Base-by-base conservation (phyloP, 2,888 invertebrate genomes). In the Thyatira batis region DNA sequence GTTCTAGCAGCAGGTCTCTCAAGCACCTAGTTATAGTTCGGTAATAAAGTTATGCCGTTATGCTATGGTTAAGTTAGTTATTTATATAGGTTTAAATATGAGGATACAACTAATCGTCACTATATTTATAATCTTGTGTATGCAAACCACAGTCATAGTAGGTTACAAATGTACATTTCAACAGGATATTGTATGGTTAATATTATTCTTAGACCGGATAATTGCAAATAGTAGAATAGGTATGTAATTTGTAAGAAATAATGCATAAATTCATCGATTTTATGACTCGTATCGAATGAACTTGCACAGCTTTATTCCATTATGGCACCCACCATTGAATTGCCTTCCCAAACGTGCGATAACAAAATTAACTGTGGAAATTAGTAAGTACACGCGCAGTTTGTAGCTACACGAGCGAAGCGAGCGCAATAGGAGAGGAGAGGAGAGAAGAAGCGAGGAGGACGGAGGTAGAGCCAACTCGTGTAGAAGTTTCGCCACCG, bases 401-500 rank as follows among this genome's bases (percentile, higher is more conserved):
- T 78, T 74, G 77, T 74, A 65, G 65, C 17, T 39, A 71, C 62
- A 55, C 51, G 53, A 58, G 45, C 50, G 49, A 53, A 52, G 56
- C 52, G 64, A n/a, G n/a, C n/a, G n/a, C n/a, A n/a, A n/a, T n/a
- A n/a, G n/a, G n/a, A n/a, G 54, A 55, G 61, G 45, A 55, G 51
- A 39, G 61, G 20, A 48, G 21, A 30, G 28, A 43, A 43, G 46
- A 48, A 54, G 54, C 51, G 45, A 45, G 45, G 23, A 55, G 52
- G 56, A 44, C 52, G 43, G 43, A 56, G 54, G 48, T 46, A 58
- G 58, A 60, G 65, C 56, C 54, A 50, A 57, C 58, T 61, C 64
- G 62, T 54, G 71, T 71, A 65, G 67, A 84, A 85, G 82, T 85
- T 87, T 81, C 67, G 64, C 84, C 80, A 76, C 80, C 79, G 73